These are phyloP conservation scores for Noturus placidus DNA, from an alignment of 2,113 vertebrate species.

Conservation along the genomic window DNA sequence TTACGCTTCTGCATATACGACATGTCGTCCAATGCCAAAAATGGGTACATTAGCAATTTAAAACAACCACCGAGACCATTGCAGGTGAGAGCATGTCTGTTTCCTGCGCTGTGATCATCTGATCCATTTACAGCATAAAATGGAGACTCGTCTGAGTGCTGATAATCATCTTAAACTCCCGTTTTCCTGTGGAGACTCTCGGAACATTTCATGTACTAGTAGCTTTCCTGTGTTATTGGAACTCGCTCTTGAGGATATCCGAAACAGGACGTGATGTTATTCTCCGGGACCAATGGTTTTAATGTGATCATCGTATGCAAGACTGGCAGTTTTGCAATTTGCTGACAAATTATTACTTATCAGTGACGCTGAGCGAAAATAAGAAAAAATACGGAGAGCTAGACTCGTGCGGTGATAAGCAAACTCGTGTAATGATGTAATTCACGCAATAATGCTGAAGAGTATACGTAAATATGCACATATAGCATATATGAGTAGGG, in stretches of 20 bases:
- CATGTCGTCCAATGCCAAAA: not conserved
- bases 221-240: not conserved
- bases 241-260: not conserved
- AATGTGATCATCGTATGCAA: not conserved
- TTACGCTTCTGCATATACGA: not conserved
- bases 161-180: constrained; percentile 19
- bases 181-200: constrained; percentile 3
- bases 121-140: constrained; percentile 54
- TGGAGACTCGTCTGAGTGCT: not conserved
- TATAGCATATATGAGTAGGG: not conserved
- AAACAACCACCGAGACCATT: constrained; percentile 1
- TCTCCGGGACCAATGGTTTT: not conserved
- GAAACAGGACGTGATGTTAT: constrained; percentile 2
- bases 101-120: constrained; percentile 30
- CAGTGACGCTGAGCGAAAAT: not conserved
- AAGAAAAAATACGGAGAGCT: not conserved
- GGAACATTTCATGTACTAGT: not conserved
- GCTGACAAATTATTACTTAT: not conserved
- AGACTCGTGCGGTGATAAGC: not conserved
- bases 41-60: not conserved
- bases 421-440: not conserved
- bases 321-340: not conserved
- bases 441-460: not conserved
- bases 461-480: not conserved
- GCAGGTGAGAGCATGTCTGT: constrained; percentile 12